These are phyloP conservation scores for Platichthys flesus DNA, from an alignment of 2,113 vertebrate species.

Conservation along the genomic window DNA sequence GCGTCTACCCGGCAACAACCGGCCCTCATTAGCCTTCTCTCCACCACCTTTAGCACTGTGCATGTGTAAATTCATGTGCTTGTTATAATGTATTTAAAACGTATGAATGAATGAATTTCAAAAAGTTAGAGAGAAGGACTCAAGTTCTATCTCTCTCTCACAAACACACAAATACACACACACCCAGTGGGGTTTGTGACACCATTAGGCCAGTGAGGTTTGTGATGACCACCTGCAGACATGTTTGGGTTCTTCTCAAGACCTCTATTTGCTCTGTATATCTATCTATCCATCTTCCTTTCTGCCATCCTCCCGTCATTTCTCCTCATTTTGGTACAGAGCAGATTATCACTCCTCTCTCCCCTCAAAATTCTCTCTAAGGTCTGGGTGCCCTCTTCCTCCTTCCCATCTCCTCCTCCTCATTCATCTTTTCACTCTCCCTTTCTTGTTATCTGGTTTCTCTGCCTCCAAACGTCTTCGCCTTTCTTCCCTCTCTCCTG, in stretches of 20 bases:
- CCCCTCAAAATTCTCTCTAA: constrained; percentile 18
- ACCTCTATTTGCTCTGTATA: constrained; percentile 44
- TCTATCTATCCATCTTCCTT: constrained; percentile 37
- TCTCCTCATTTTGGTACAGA: constrained; percentile 27
- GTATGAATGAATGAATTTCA: neutral
- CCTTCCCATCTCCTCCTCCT: constrained; percentile 3
- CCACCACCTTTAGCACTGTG: constrained; percentile 20
- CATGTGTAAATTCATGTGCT: constrained; percentile 25
- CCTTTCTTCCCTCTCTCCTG: neutral
- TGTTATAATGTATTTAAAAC: constrained; percentile 28
- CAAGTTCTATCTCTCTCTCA: neutral
- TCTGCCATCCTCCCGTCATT: constrained; percentile 40
- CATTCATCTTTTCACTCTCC: constrained; percentile 4
- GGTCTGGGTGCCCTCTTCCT: constrained; percentile 14
- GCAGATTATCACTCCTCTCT: constrained; percentile 28
- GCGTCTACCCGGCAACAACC: constrained; percentile 42
- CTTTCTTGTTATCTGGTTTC: neutral
- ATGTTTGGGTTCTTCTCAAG: constrained; percentile 49
- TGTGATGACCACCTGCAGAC: constrained; percentile 54
- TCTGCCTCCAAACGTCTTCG: constrained; percentile 4
- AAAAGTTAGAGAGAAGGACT: neutral
- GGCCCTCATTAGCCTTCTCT: constrained; percentile 65
- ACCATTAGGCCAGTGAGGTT: constrained; percentile 54
- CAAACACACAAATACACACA: too few relatives aligned
- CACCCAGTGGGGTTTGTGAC: constrained; percentile 46